A percentile compares a stretch with the other conserved stretches of the same genome.
These are phyloP conservation scores for Atrichornis clamosus DNA, from an alignment of 2,113 vertebrate genomes.

Conservation along the genomic window DNA sequence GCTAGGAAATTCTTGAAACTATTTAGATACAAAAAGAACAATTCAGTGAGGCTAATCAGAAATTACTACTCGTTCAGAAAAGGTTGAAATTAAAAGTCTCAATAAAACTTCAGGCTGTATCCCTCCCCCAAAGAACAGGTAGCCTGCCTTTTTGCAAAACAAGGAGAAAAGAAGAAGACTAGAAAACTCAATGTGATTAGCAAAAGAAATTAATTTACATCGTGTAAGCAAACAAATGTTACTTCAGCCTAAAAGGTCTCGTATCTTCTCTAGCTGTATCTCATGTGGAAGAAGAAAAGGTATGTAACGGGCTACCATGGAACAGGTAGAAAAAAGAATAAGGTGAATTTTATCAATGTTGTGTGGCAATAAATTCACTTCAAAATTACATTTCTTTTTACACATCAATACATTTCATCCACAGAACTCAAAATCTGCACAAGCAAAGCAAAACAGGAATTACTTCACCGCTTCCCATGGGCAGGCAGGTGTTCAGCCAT, in stretches of 20 bases:
- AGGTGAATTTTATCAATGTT: not conserved
- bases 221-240: not conserved
- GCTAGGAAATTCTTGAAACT: not conserved
- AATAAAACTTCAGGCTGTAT: not conserved
- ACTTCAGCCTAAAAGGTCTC: not conserved
- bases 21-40: not conserved
- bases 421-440: not conserved
- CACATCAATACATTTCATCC: not conserved
- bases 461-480: not conserved
- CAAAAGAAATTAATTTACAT: not conserved
- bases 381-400: not conserved
- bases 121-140: not conserved
- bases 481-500: not conserved
- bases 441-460: not conserved
- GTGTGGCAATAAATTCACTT: not conserved
- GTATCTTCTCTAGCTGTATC: not conserved
- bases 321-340: not conserved
- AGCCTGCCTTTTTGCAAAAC: not conserved
- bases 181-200: not conserved
- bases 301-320: accelerated
- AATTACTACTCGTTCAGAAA: not conserved
- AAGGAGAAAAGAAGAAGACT: not conserved
- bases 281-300: not conserved
- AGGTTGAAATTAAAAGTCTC: not conserved
- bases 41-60: not conserved